Conservation (phyloP, 2,888 invertebrate species). For the Drosophila gaucha region DNA sequence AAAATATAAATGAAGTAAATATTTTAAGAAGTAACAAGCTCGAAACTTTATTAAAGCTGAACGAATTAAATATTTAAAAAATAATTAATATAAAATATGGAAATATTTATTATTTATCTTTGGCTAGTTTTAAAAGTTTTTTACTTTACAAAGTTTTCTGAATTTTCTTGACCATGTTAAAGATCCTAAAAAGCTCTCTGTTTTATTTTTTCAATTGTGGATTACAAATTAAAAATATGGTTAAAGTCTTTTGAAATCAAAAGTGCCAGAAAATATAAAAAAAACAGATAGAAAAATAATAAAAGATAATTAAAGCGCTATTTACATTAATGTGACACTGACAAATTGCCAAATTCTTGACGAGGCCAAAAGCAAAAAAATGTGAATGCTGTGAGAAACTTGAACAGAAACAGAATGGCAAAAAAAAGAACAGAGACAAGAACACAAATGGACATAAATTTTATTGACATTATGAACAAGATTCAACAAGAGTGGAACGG, state of each 20-base stretch:
- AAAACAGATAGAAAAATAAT: not conserved
- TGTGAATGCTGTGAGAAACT: constrained; percentile 23
- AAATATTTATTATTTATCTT: no score
- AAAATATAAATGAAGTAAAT: no score
- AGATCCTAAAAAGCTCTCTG: no score
- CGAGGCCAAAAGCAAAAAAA: constrained; percentile 57
- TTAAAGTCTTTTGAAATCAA: constrained; percentile 42
- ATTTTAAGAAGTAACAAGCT: no score
- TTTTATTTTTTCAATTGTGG: no score
- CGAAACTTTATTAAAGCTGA: no score
- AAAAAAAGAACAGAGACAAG: constrained; percentile 11
- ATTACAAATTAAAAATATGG: constrained; percentile 22
- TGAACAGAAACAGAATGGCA: constrained; percentile 19
- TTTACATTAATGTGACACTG: constrained; percentile 69
- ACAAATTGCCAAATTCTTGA: constrained; percentile 72
- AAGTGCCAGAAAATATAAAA: constrained; percentile 12
- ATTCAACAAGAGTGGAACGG: constrained; percentile 66
- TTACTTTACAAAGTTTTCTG: no score
- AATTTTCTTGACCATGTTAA: no score
- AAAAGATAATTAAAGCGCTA: constrained; percentile 16
- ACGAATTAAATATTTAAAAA: no score
- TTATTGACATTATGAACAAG: constrained; percentile 78
- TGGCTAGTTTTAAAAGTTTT: no score
- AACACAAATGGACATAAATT: constrained; percentile 74
- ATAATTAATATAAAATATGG: no score